Percentiles rank a stretch among this genome's conserved stretches.
These are phyloP conservation scores for Pipa parva DNA, from an alignment of 2,113 vertebrate genomes.

Conservation along the genomic window DNA sequence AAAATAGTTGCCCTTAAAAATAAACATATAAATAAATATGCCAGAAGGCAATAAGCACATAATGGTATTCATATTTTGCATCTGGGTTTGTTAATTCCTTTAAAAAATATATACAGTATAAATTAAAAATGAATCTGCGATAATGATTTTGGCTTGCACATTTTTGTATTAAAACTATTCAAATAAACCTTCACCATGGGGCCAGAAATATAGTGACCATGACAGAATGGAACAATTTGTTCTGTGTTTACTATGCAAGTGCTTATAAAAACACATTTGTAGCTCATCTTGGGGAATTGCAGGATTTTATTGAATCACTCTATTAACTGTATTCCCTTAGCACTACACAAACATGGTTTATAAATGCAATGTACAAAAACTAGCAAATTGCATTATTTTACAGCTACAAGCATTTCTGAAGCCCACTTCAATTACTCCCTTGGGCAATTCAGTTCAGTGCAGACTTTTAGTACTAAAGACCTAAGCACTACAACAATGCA, in stretches of 20 bases:
- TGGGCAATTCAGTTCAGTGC: background rate
- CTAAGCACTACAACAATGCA: no score
- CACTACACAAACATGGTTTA: conserved; percentile 12
- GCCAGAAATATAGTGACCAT: conserved; percentile 13
- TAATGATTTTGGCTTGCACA: background rate
- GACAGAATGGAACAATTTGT: conserved; percentile 21
- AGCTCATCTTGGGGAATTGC: conserved; percentile 3
- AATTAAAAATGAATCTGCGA: no score
- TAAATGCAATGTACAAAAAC: conserved; percentile 5
- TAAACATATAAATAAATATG: no score
- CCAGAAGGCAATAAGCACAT: no score
- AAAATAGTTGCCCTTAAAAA: no score
- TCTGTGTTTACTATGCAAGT: conserved; percentile 16
- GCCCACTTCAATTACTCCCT: conserved; percentile 4
- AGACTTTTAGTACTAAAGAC: no score
- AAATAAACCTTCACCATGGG: conserved; percentile 8
- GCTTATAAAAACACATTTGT: conserved; percentile 28
- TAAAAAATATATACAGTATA: no score
- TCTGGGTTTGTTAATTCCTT: no score
- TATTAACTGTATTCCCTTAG: conserved; percentile 26
- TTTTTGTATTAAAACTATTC: conserved; percentile 12
- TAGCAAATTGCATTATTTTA: conserved; percentile 17
- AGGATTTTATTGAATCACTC: conserved; percentile 20
- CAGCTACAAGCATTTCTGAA: background rate
- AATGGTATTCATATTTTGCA: no score